Evolutionary conservation across 2,888 invertebrate species (phyloP).

Genomic region (Desoria tigrina): DNA sequence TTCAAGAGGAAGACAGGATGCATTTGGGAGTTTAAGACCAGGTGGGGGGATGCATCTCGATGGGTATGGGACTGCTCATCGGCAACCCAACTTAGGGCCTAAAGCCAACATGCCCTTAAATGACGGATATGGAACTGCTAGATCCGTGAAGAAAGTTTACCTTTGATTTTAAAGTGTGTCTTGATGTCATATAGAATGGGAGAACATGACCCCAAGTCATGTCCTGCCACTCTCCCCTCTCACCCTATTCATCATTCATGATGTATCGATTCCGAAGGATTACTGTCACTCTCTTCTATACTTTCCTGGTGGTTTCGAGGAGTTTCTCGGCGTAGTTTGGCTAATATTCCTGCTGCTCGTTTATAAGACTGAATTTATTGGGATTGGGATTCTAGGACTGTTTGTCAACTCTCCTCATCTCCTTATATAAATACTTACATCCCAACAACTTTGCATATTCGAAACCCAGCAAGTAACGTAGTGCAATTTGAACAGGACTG

Average conservation of each 20-base stretch:
- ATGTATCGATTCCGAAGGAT: constrained; percentile 18
- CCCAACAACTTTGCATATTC: neutral
- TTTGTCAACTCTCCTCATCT: neutral
- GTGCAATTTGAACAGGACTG: constrained; percentile 10
- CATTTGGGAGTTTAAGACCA: constrained; percentile 52
- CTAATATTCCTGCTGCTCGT: constrained; percentile 19
- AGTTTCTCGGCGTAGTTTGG: constrained; percentile 1
- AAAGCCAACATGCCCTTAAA: constrained; percentile 49
- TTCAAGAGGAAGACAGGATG: constrained; percentile 47
- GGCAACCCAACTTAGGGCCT: constrained; percentile 43
- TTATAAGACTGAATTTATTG: constrained; percentile 16
- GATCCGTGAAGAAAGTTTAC: constrained; percentile 54
- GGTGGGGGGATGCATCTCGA: constrained; percentile 53
- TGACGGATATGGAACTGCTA: constrained; percentile 53
- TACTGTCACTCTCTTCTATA: constrained; percentile 10
- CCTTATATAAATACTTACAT: neutral
- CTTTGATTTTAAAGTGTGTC: constrained; percentile 49
- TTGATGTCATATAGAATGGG: constrained; percentile 14
- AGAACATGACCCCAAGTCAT: constrained; percentile 15
- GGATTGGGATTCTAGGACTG: neutral
- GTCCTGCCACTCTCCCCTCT: constrained; percentile 4
- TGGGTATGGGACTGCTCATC: constrained; percentile 52
- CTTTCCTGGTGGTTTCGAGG: no score
- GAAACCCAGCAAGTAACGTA: constrained; percentile 9
- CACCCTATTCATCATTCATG: constrained; percentile 14